Percentiles rank a stretch among this genome's conserved stretches.
phyloP scores from a whole-genome alignment of 92 coral and sea anemone genomes.

The Actinostola sp. region DNA sequence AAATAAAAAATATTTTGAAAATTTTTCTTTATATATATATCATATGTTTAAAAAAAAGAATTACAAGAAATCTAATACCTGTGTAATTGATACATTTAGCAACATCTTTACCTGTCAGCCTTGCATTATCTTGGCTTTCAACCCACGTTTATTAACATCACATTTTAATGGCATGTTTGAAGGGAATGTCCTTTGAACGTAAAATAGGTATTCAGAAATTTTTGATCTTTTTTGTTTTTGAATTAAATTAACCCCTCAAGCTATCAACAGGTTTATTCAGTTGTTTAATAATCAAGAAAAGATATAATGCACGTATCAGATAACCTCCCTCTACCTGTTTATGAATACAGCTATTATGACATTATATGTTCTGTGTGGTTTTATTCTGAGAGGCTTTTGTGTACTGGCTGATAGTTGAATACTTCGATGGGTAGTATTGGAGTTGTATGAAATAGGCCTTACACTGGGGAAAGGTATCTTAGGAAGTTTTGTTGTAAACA shows the following conservation, averaged over 20 bases:
- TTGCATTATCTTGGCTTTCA: too few relatives aligned
- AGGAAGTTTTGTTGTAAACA: background rate
- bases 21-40: too few relatives aligned
- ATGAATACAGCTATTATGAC: background rate
- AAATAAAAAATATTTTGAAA: background rate
- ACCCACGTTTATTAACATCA: too few relatives aligned
- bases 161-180: too few relatives aligned
- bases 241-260: background rate
- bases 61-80: background rate
- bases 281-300: background rate
- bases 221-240: too few relatives aligned
- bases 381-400: background rate
- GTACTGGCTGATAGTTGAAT: background rate
- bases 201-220: too few relatives aligned
- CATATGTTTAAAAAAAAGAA: too few relatives aligned
- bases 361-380: background rate
- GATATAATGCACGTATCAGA: background rate
- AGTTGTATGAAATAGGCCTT: background rate
- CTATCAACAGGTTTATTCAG: slow-evolving; percentile 15
- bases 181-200: too few relatives aligned
- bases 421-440: background rate
- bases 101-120: background rate
- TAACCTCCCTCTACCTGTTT: slow-evolving; percentile 6
- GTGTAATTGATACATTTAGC: background rate
- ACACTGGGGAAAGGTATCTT: background rate